Conservation (phyloP, 2,888 invertebrate genomes). For the Drosophila conformis region DNA sequence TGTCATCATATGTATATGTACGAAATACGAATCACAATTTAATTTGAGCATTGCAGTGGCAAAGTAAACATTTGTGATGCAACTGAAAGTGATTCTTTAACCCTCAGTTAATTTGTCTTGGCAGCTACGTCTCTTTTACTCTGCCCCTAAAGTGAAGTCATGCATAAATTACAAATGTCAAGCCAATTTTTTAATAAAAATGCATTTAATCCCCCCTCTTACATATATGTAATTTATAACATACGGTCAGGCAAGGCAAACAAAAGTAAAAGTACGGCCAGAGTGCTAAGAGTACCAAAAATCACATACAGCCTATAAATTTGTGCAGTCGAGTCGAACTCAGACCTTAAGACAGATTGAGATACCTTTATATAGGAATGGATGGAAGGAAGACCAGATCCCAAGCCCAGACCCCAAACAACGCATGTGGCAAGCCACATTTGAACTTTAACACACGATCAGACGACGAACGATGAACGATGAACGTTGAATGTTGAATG, state of each 20-base stretch:
- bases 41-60: not conserved
- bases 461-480: conserved; percentile 45
- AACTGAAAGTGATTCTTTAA: conserved; percentile 31
- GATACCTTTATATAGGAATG: conserved; percentile 67
- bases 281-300: conserved; percentile 17
- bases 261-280: conserved; percentile 59
- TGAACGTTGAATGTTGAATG: conserved; percentile 26
- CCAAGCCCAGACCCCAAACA: conserved; percentile 8
- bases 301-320: conserved; percentile 52
- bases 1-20: not conserved
- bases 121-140: conserved; percentile 15
- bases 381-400: conserved; percentile 32
- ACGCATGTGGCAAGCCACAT: conserved; percentile 73
- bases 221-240: conserved; percentile 54
- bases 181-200: conserved; percentile 66
- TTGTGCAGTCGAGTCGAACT: conserved; percentile 39
- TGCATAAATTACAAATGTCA: conserved; percentile 62
- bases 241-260: conserved; percentile 38
- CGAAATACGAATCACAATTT: not conserved
- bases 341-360: conserved; percentile 66
- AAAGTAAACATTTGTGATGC: not conserved
- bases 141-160: conserved; percentile 19
- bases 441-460: conserved; percentile 76
- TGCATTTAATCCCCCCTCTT: conserved; percentile 54
- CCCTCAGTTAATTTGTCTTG: conserved; percentile 28